phyloP scores from a whole-genome alignment of 2,113 vertebrate genomes.

The Dolichotis patagonum region DNA sequence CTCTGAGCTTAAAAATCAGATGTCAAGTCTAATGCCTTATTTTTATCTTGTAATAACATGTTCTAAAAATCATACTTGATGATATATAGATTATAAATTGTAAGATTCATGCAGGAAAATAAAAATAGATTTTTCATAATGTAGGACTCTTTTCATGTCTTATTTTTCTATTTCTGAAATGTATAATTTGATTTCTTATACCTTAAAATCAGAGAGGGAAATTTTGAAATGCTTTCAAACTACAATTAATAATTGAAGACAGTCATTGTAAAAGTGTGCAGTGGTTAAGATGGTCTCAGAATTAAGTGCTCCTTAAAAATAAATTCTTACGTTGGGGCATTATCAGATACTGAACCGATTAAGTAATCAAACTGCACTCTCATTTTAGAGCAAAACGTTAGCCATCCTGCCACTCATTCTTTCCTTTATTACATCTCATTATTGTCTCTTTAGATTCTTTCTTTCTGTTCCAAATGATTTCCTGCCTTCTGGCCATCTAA shows the following conservation, averaged over 20 bases:
- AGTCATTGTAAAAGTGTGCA: slow-evolving; percentile 19
- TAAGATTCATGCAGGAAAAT: neutral
- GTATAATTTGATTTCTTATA: neutral
- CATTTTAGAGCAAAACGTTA: slow-evolving; percentile 67
- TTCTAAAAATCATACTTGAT: neutral
- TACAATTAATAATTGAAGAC: neutral
- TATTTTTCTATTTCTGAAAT: slow-evolving; percentile 39
- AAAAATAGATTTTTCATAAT: neutral
- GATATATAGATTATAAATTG: neutral
- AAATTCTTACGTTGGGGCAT: neutral
- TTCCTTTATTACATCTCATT: slow-evolving; percentile 84
- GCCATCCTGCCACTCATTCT: slow-evolving; percentile 83
- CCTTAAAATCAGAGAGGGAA: slow-evolving; percentile 1
- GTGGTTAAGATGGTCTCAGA: slow-evolving; percentile 41
- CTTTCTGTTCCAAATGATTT: slow-evolving; percentile 84
- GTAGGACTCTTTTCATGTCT: neutral
- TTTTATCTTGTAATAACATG: neutral
- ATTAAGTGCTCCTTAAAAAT: slow-evolving; percentile 25
- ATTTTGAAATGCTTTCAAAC: slow-evolving; percentile 27
- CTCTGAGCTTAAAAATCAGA: neutral
- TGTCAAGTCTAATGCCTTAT: neutral
- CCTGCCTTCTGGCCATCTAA: slow-evolving; percentile 79
- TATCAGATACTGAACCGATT: slow-evolving; percentile 67
- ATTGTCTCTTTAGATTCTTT: slow-evolving; percentile 86
- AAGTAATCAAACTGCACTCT: slow-evolving; percentile 58